phyloP scores from a whole-genome alignment of 2,797 vertebrate genomes.

The Crotalus adamanteus region DNA sequence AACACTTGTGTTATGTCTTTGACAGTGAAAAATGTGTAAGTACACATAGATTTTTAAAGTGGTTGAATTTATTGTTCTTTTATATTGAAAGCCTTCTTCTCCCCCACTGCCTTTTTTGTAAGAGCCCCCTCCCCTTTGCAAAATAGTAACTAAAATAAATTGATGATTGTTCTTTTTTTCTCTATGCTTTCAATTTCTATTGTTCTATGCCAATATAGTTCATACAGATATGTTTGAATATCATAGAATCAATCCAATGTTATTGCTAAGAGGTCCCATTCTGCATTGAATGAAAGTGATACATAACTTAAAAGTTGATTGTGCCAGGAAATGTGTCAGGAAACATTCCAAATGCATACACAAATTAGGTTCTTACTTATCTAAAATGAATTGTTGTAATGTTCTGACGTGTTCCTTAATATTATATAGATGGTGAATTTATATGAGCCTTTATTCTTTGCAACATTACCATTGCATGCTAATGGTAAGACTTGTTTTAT shows the following conservation, averaged over 20 bases:
- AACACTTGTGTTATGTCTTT: constrained; percentile 97
- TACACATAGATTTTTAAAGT: constrained; percentile 53
- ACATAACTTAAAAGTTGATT: neutral
- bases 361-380: neutral
- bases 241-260: neutral
- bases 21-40: constrained; percentile 99
- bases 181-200: neutral
- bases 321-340: neutral
- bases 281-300: neutral
- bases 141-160: neutral
- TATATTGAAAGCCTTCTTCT: constrained; percentile 6
- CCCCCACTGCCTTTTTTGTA: constrained; percentile 21
- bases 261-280: neutral
- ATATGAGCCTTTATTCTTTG: neutral
- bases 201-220: neutral
- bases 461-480: neutral
- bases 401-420: neutral
- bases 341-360: neutral
- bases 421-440: neutral
- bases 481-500: constrained; percentile 58
- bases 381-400: neutral
- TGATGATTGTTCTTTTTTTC: neutral
- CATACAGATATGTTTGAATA: neutral
- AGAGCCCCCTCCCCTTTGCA: neutral
- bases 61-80: neutral